Percentiles rank a stretch among this genome's conserved stretches.
phyloP scores from a whole-genome alignment of 1,140 invertebrate species.

The Cydia strobilella region DNA sequence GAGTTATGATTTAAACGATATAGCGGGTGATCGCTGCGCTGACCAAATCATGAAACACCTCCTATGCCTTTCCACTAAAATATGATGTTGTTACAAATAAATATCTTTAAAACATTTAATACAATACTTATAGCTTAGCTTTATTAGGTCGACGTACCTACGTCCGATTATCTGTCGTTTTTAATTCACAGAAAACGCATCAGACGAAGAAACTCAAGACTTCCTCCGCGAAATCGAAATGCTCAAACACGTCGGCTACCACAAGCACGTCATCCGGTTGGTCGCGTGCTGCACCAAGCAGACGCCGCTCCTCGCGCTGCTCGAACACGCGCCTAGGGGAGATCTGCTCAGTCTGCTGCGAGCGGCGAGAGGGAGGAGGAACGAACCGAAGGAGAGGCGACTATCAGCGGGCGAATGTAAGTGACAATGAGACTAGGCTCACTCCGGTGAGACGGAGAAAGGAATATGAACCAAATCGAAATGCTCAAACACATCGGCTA shows the following conservation, averaged over 20 bases:
- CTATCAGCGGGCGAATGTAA: constrained; percentile 70
- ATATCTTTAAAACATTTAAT: too few relatives aligned
- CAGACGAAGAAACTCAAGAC: constrained; percentile 82
- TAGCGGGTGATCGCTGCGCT: too few relatives aligned
- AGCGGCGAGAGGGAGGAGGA: constrained; percentile 55
- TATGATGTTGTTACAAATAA: too few relatives aligned
- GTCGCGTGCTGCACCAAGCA: constrained; percentile 88
- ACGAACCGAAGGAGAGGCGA: constrained; percentile 42
- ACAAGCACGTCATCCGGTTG: constrained; percentile 89
- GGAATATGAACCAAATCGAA: constrained; percentile 84
- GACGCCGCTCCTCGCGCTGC: constrained; percentile 85
- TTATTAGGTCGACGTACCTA: too few relatives aligned
- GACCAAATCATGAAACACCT: too few relatives aligned
- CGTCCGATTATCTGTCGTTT: not conserved
- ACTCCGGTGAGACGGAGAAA: not conserved
- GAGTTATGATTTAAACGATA: too few relatives aligned
- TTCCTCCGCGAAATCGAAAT: constrained; percentile 89
- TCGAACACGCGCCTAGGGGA: constrained; percentile 90
- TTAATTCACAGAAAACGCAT: constrained; percentile 67
- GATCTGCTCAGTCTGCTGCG: constrained; percentile 85
- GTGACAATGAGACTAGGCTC: constrained; percentile 36
- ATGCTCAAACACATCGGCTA: constrained; percentile 89
- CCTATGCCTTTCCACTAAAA: too few relatives aligned
- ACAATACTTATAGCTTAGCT: too few relatives aligned
- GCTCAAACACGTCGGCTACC: constrained; percentile 88